Evolutionary conservation across 2,797 vertebrate genomes (phyloP).

Genomic region (Pipistrellus pygmaeus): DNA sequence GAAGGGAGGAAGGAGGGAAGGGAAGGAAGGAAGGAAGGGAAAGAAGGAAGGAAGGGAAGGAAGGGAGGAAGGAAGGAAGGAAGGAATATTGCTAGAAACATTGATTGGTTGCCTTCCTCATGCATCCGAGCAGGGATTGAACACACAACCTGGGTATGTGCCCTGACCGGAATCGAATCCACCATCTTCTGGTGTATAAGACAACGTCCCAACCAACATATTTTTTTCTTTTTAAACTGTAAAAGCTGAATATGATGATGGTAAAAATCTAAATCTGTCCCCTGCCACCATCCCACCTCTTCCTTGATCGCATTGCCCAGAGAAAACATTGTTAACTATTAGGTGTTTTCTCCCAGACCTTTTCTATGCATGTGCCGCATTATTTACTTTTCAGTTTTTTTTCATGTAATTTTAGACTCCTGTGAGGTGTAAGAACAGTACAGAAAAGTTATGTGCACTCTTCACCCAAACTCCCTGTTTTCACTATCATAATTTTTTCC

Average conservation of each 20-base stretch:
- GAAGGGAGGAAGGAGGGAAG: too few relatives aligned
- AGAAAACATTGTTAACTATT: background rate
- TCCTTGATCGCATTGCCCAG: rapidly evolving
- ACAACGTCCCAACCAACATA: background rate
- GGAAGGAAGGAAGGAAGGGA: background rate
- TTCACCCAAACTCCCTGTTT: background rate
- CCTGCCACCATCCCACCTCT: background rate
- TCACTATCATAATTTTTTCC: background rate
- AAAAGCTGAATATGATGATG: too few relatives aligned
- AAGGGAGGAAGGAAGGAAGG: background rate
- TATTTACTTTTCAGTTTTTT: background rate
- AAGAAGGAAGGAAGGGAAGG: too few relatives aligned
- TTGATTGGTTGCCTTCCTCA: background rate
- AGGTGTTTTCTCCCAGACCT: background rate
- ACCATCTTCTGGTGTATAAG: background rate
- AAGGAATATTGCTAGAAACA: background rate
- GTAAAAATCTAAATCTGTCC: background rate
- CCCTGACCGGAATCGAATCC: background rate
- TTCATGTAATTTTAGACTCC: background rate
- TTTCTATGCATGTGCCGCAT: rapidly evolving
- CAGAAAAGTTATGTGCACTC: background rate
- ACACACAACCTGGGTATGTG: background rate
- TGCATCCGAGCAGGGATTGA: background rate
- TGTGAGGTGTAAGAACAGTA: background rate
- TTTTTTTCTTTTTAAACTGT: background rate